Base-by-base conservation (phyloP, 1,140 invertebrate species). In the Microplitis mediator region DNA sequence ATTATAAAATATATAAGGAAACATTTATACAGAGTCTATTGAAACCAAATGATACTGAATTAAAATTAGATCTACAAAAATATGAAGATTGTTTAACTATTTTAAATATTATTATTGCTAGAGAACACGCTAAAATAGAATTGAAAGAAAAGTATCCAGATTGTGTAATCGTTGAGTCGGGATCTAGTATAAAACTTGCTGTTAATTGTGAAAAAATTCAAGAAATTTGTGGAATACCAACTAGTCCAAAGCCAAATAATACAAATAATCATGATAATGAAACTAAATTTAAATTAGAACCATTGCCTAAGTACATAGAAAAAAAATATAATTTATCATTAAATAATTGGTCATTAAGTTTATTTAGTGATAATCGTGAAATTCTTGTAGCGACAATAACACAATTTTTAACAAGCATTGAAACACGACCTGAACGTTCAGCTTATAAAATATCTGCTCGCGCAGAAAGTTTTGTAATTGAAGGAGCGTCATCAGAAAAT, bases 401-500 rank as follows among this genome's bases (percentile, higher is more conserved):
- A 0, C 93, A 95, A 79, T 91, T 95, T 78, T 84, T 93, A 2
- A 89, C 90, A 0, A 93, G 92, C 36, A 80, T 93, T 52, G 93
- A 94, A 79, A 92, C 92, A n/a, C 86, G 91, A 79, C 90, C 92
- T n/a, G 89, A 89, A 3, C 89, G 90, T 50, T 89, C 90, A 75
- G 92, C 92, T 13, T 92, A 91, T 76, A 93, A 94, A 87, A 75
- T 94, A 34, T 93, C 93, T 35, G 89, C 90, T 8, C 88, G 93
- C 71, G 91, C 92, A 61, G 94, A 96, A 84, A 94, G 92, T 79
- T 90, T 95, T 78, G 90, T 94, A 3, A 86, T 95, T 4, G 94
- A 95, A 85, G 94, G 93, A 0, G 89, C 91, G 16, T 92, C 91
- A 52, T 85, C 90, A 0, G 93, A 94, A 72, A 91, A 93, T 76